Base-by-base conservation (phyloP, 2,113 vertebrate species). In the Cynocephalus volans region DNA sequence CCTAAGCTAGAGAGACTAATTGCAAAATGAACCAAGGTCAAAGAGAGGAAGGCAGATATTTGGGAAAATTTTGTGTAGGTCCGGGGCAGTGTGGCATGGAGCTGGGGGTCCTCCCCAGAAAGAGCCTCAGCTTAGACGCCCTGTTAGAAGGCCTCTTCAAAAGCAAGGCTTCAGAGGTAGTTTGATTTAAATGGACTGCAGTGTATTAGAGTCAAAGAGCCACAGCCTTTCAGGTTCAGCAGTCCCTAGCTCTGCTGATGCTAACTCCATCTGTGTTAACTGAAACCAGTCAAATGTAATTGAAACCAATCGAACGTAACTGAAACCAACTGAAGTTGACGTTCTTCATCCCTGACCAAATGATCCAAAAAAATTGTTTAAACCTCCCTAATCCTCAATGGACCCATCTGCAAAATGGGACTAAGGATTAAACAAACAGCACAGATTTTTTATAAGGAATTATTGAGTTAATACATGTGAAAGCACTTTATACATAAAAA, bases 231-330 rank as follows among this genome's bases (percentile, higher is more conserved):
- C 23, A 1, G 6, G 28, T 13, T n/a, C 52, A 33, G 24, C 6
- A 23, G 6, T 3, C 23, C 19, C 6, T 8, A n/a, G 18, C 56
- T 31, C 12, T 10, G 7, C 48, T 3, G 1, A 1, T 8, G 23
- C 31, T 65, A 33, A 48, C 41, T 86, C 31, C 76, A 5, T 62
- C 86, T 8, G 36, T 36, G 75, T 56, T 65, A 33, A 24, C 62
- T 79, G 60, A 70, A 60, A 33, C 50, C 33, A 50, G 18, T 5
- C 14, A 24, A 69, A 95, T 65, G 65, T 41, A 86, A 45, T 6
- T 54, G 45, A 77, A 93, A 36, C 50, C 58, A 67, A 52, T 5
- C 36, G 36, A 76, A 85, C 41, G 65, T 41, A 86, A 45, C 4
- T 54, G 45, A 77, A 93, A 36, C 50, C 58, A 67, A 52, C 6